Base-by-base conservation (phyloP, 2,888 invertebrate genomes). In the Netelia virgata region DNA sequence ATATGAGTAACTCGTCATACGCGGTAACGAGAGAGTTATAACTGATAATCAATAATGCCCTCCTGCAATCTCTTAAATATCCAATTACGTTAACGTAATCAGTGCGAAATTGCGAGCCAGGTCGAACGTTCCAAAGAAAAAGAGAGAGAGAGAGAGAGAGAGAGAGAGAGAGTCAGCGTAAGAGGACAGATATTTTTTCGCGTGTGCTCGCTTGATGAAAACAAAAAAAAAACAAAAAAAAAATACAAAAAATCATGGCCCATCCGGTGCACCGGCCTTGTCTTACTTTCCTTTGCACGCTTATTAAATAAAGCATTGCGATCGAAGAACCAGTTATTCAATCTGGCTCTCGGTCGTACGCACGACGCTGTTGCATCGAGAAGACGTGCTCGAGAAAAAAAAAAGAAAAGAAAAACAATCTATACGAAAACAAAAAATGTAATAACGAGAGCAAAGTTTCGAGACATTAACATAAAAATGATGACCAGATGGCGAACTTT, bases 81-180 rank as follows among this genome's bases (percentile, higher is more conserved):
- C 82, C 84, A 84, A 84, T 84, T 84, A 82, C 55, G 70, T 84
- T 79, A 79, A 84, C 78, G 75, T 84, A 82, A 84, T 84, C 82
- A 84, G 82, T 72, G 82, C 82, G 53, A 82, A 84, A 82, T 82
- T 82, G 69, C 74, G 82, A 78, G 2, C 14, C 74, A 43, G 70
- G 61, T 41, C 36, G 18, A 55, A 28, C 28, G 28, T 14, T 14
- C 55, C n/a, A 55, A 41, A 10, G 74, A 18, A n/a, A 61, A 66
- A 66, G 66, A 66, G 23, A 43, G 10, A 43, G 23, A 53, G 16
- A 59, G 76, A 28, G 1, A 50, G 59, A 50, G 53, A 53, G 28
- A 61, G 47, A n/a, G n/a, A n/a, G n/a, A n/a, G n/a, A n/a, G n/a
- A n/a, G n/a, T n/a, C n/a, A n/a, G n/a, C n/a, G 23, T 23, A 23